A percentile compares a stretch with the other conserved stretches of the same genome.
These are phyloP conservation scores for Brachionus manjavacas DNA, from an alignment of 1,140 invertebrate genomes.

Conservation along the genomic window DNA sequence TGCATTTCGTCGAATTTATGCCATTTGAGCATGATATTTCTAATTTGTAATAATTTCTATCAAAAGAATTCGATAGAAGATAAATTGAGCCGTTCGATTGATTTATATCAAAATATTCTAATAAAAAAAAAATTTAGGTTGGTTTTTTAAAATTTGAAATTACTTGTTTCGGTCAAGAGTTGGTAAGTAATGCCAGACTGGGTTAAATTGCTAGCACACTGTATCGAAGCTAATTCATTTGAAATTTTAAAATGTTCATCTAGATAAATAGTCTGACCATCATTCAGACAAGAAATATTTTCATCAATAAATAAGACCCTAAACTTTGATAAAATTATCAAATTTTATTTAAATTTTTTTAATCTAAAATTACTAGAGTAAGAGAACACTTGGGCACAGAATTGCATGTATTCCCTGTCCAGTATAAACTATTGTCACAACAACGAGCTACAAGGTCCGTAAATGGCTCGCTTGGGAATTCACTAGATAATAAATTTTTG, in stretches of 20 bases:
- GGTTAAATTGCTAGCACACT: constrained; percentile 9
- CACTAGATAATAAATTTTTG: not conserved
- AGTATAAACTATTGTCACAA: constrained; percentile 15
- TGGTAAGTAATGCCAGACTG: not conserved
- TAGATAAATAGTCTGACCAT: not conserved
- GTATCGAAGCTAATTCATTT: not conserved
- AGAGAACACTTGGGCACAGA: constrained; percentile 25
- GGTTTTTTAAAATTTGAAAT: too few species aligned
- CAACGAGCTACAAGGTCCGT: not conserved
- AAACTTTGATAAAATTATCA: not conserved
- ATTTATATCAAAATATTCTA: not conserved
- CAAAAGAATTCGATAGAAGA: not conserved
- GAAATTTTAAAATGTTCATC: not conserved
- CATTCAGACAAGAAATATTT: constrained; percentile 12
- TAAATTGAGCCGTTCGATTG: not conserved
- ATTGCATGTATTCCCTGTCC: constrained; percentile 18
- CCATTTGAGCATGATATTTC: constrained; percentile 6
- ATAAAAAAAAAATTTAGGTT: not conserved
- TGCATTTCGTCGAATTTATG: not conserved
- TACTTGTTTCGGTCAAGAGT: not conserved
- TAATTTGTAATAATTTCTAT: not conserved
- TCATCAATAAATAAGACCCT: not conserved
- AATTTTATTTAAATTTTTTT: not conserved
- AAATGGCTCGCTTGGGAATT: not conserved
- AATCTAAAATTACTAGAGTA: not conserved